These are phyloP conservation scores for Cryptotermes secundus DNA, from an alignment of 1,140 invertebrate genomes.

Conservation along the genomic window DNA sequence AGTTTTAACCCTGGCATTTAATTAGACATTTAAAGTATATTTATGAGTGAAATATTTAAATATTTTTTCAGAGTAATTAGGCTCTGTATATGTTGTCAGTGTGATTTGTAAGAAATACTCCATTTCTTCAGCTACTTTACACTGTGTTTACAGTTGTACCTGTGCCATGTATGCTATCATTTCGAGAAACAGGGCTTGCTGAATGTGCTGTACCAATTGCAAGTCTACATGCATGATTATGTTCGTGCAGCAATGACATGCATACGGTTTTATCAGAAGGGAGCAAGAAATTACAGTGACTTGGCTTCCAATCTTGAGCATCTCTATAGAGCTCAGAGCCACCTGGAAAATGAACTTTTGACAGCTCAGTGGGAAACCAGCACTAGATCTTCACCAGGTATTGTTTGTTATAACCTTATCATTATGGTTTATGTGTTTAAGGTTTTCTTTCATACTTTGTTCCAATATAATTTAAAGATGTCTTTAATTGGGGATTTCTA, in stretches of 20 bases:
- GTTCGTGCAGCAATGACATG: constrained; percentile 73
- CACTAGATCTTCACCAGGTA: neutral
- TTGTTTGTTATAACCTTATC: neutral
- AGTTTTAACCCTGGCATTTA: no score
- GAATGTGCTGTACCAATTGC: constrained; percentile 67
- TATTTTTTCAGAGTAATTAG: no score
- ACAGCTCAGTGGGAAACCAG: neutral
- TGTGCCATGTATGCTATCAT: constrained; percentile 64
- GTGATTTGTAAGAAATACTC: no score
- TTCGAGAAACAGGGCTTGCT: constrained; percentile 63
- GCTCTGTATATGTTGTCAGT: no score
- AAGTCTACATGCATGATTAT: constrained; percentile 65
- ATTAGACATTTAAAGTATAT: neutral
- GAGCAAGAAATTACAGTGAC: constrained; percentile 56
- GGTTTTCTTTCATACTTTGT: no score
- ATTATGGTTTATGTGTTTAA: no score
- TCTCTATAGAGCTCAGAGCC: constrained; percentile 60
- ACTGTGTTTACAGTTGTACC: constrained; percentile 53
- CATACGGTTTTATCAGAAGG: constrained; percentile 64
- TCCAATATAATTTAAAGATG: no score
- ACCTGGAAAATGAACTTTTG: constrained; percentile 56
- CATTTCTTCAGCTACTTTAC: no score
- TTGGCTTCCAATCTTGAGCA: constrained; percentile 54
- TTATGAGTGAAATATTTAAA: neutral
- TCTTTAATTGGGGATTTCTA: no score